Evolutionary conservation across 2,113 vertebrate species (phyloP).

Genomic region (Lagopus leucura): DNA sequence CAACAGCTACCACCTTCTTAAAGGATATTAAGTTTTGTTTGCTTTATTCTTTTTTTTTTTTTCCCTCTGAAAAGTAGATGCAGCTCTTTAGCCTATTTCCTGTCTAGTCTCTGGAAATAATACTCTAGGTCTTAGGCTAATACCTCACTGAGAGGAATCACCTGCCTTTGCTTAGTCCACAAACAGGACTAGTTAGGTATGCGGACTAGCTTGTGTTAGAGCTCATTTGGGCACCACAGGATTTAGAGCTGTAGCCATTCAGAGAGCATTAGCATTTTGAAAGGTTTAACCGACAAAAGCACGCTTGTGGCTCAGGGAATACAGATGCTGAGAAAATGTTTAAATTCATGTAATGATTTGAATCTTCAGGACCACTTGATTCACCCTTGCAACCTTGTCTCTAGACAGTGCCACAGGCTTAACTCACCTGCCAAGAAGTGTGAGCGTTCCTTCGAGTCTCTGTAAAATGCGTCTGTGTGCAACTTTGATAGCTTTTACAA

Average conservation of each 20-base stretch:
- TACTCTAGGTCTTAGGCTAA: not conserved
- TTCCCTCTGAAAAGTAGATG: not conserved
- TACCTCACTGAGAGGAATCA: not conserved
- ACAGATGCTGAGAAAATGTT: constrained; percentile 60
- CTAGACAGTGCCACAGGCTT: constrained; percentile 64
- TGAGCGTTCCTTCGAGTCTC: constrained; percentile 36
- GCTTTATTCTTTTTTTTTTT: not conserved
- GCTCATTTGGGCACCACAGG: not conserved
- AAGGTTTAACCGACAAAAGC: constrained; percentile 59
- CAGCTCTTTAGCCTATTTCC: not conserved
- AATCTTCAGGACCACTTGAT: constrained; percentile 55
- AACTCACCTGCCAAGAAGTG: constrained; percentile 67
- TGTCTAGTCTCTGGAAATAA: not conserved
- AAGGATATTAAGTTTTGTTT: not conserved
- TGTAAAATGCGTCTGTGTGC: constrained; percentile 66
- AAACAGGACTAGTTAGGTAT: not conserved
- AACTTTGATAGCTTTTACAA: constrained; percentile 70
- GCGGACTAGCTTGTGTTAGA: not conserved
- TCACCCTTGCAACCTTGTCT: constrained; percentile 62
- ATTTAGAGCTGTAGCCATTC: constrained; percentile 21
- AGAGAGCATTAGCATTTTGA: constrained; percentile 53
- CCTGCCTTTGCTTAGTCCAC: not conserved
- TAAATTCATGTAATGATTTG: constrained; percentile 59
- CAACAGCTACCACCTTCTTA: not conserved
- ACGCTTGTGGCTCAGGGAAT: constrained; percentile 54